phyloP scores from a whole-genome alignment of 1,140 invertebrate species.

The Diachasmimorpha longicaudata region DNA sequence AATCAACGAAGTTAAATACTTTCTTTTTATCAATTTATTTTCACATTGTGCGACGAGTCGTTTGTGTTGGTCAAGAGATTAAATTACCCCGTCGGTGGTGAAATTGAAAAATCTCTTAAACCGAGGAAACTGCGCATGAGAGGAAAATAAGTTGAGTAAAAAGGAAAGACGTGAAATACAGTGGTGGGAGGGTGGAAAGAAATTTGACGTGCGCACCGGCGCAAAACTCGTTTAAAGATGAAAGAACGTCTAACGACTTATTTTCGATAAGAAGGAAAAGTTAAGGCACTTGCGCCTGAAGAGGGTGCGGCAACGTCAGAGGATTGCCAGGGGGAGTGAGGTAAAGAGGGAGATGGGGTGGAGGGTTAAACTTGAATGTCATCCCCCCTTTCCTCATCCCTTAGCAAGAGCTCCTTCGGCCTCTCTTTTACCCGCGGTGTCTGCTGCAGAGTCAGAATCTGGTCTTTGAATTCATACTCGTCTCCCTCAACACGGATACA shows the following conservation, averaged over 20 bases:
- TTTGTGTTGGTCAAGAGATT: slow-evolving; percentile 37
- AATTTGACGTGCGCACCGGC: slow-evolving; percentile 30
- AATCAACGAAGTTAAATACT: background rate
- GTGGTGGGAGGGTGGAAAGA: slow-evolving; percentile 8
- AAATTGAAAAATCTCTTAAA: slow-evolving; percentile 62
- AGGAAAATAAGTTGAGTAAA: slow-evolving; percentile 11
- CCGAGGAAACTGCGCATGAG: slow-evolving; percentile 43
- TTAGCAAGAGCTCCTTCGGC: too few species aligned
- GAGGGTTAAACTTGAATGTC: slow-evolving; percentile 32
- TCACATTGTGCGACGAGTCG: background rate
- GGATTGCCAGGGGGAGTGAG: background rate
- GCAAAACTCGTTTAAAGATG: slow-evolving; percentile 65
- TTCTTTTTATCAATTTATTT: background rate
- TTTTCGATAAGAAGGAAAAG: slow-evolving; percentile 64
- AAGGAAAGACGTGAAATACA: background rate
- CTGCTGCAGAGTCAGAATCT: slow-evolving; percentile 9
- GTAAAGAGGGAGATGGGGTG: background rate
- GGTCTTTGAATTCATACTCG: slow-evolving; percentile 16
- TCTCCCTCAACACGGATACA: background rate
- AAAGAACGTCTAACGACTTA: slow-evolving; percentile 63
- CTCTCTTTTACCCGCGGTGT: background rate
- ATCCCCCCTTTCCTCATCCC: slow-evolving; percentile 26
- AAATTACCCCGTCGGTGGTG: slow-evolving; percentile 50
- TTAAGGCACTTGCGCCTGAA: slow-evolving; percentile 49
- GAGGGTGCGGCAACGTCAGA: slow-evolving; percentile 2